A percentile compares a stretch with the other conserved stretches of the same genome.
phyloP scores from a whole-genome alignment of 2,113 vertebrate species.

The Aplodontia rufa region DNA sequence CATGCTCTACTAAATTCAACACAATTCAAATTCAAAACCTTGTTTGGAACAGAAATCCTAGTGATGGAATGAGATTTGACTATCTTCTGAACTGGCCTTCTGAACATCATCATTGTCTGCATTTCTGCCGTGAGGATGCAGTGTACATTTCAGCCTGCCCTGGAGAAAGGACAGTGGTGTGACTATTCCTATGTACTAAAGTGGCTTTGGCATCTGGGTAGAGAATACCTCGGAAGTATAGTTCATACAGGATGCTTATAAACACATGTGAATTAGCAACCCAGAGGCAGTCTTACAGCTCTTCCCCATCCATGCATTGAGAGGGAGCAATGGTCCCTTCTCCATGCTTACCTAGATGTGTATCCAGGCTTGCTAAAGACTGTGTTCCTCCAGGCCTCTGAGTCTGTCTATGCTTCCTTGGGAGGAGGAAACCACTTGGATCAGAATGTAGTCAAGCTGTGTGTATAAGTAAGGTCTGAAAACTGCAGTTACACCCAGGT shows the following conservation, averaged over 20 bases:
- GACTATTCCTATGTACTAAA: background rate
- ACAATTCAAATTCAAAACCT: background rate
- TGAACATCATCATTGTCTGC: background rate
- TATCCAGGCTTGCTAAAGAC: background rate
- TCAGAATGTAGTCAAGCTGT: background rate
- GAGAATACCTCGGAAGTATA: background rate
- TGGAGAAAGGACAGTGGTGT: no score
- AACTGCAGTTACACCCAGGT: background rate
- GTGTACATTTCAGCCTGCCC: background rate
- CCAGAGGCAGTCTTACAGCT: background rate
- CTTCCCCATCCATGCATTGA: no score
- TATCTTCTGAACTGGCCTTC: rapidly evolving
- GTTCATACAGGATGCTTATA: no score
- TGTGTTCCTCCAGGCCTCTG: background rate
- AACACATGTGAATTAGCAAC: background rate
- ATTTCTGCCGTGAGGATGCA: background rate
- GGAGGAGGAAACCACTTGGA: background rate
- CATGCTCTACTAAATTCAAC: background rate
- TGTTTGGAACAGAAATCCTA: background rate
- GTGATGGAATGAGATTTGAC: background rate
- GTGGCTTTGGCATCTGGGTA: background rate
- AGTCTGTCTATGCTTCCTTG: background rate
- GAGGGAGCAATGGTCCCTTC: background rate
- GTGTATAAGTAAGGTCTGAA: background rate
- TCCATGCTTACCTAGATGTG: rapidly evolving